Evolutionary conservation across 2,888 invertebrate species (phyloP).

Genomic region (Drosophila ustulata): DNA sequence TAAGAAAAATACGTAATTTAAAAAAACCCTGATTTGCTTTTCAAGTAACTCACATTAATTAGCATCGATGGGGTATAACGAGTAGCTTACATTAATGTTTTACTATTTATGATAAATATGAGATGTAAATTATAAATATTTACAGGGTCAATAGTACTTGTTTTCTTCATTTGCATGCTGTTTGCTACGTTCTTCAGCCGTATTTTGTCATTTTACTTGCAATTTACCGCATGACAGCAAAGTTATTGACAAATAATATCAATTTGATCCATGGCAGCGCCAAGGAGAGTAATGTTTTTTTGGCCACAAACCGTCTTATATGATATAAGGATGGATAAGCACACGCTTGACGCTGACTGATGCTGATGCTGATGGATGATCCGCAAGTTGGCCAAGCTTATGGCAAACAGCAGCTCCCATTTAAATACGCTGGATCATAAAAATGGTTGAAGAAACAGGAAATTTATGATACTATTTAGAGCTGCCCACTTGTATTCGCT

Average conservation of each 20-base stretch:
- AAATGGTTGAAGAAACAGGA: background rate
- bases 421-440: slow-evolving; percentile 5
- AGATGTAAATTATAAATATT: too few relatives aligned
- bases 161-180: slow-evolving; percentile 13
- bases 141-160: background rate
- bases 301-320: slow-evolving; percentile 12
- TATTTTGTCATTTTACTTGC: slow-evolving; percentile 57
- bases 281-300: slow-evolving; percentile 15
- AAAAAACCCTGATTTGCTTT: too few relatives aligned
- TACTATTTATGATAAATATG: too few relatives aligned
- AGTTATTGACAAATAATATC: slow-evolving; percentile 71
- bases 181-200: slow-evolving; percentile 24
- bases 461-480: background rate
- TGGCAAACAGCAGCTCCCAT: slow-evolving; percentile 19
- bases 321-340: slow-evolving; percentile 30
- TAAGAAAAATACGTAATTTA: too few relatives aligned
- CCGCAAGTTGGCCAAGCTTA: slow-evolving; percentile 25
- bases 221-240: slow-evolving; percentile 45
- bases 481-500: background rate
- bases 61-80: too few relatives aligned
- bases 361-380: slow-evolving; percentile 60
- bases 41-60: too few relatives aligned
- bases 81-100: too few relatives aligned
- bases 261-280: slow-evolving; percentile 59
- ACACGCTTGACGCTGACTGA: slow-evolving; percentile 50